Evolutionary conservation across 1,140 invertebrate genomes (phyloP), one percentile per base, ranked within the genome.

Genomic region (Tenebrio molitor): DNA sequence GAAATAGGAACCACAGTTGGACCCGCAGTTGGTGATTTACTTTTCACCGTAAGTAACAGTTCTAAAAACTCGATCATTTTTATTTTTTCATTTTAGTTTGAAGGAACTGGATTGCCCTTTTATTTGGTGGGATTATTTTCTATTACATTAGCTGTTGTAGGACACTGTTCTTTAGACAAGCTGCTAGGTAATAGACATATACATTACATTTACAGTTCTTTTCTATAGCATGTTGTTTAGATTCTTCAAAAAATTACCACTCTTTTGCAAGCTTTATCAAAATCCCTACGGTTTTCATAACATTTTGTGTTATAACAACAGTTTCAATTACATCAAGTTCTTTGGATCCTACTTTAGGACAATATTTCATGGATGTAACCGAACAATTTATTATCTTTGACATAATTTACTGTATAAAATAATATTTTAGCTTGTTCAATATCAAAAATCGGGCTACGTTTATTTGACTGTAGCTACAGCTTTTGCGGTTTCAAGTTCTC

Each of bases 1-100:
- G 62, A 41, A 39, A 65, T 65, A 3, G 62, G 62, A 19, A 65
- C 25, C 15, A 65, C 33, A 10, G 12, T 65, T n/a, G 62, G 62
- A 16, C 62, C 62, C 12, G 17, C 39, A 19, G 33, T 65, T 2
- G 62, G 62, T 3, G 62, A 39, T n/a, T 41, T 65, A 21, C 39
- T 65, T 19, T 39, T 65, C 12, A 65, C 62, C 1, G 62, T 65
- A 36, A 36, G 3, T 19, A 16, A 44, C 36, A 29, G 25, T 4
- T 29, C 3, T 29, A 29, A 3, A 29, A 8, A 8, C 8, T 3
- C 8, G 8, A 4, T 4, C 25, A 29, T 29, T 4, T 29, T 4
- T 4, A 29, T 8, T 29, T 29, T 29, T 8, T 29, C 7, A 50
- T 21, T 50, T 50, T 21, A 50, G 44, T 19, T 50, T 7, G 19